phyloP scores from a whole-genome alignment of 1,140 invertebrate genomes.

The Drosophila ambigua region DNA sequence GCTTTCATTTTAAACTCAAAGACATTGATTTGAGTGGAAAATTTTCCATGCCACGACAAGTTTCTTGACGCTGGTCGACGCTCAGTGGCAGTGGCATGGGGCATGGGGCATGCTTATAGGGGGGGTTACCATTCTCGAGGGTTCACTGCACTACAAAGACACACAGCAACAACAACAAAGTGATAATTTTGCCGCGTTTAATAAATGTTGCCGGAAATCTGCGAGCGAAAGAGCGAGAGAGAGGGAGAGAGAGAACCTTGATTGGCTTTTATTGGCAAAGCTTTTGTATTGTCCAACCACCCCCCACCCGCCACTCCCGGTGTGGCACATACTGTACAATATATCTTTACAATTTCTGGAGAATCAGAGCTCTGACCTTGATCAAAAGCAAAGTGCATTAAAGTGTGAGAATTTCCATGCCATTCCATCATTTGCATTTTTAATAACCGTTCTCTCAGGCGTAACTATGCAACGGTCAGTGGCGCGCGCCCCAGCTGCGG shows the following conservation, averaged over 20 bases:
- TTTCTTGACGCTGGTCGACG: constrained; percentile 2
- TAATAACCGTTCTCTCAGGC: constrained; percentile 22
- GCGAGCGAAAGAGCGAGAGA: constrained; percentile 19
- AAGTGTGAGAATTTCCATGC: constrained; percentile 29
- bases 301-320: neutral
- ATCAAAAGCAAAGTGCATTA: constrained; percentile 18
- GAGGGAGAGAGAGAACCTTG: constrained; percentile 29
- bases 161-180: constrained; percentile 4
- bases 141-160: constrained; percentile 36
- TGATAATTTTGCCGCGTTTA: constrained; percentile 37
- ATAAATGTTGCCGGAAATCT: constrained; percentile 49
- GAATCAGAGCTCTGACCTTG: constrained; percentile 37
- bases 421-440: constrained; percentile 39
- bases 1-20: constrained; percentile 35
- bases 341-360: neutral
- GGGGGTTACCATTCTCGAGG: constrained; percentile 13
- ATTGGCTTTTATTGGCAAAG: constrained; percentile 44
- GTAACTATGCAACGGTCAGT: constrained; percentile 19
- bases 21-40: constrained; percentile 57
- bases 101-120: too few species aligned
- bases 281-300: constrained; percentile 19
- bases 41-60: constrained; percentile 60
- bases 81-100: neutral
- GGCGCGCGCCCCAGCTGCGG: neutral
- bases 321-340: neutral